Percentiles rank a stretch among this genome's conserved stretches.
phyloP scores from a whole-genome alignment of 2,888 invertebrate species.

The Lasioglossum villosulum region DNA sequence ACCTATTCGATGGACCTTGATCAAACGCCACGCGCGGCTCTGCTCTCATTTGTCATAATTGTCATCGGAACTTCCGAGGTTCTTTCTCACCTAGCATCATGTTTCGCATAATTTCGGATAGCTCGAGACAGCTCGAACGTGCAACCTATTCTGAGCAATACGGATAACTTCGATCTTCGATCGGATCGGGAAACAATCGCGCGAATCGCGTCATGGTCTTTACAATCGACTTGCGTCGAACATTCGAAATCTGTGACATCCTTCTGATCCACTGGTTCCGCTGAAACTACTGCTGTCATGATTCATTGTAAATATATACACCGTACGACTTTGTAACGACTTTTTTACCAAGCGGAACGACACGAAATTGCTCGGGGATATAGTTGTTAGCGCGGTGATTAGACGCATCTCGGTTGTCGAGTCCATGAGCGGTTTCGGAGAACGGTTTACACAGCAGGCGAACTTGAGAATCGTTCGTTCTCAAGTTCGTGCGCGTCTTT shows the following conservation, averaged over 20 bases:
- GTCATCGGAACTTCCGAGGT: background rate
- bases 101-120: background rate
- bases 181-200: background rate
- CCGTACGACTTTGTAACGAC: constrained; percentile 7
- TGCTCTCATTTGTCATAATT: constrained; percentile 27
- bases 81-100: constrained; percentile 1
- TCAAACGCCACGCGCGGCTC: constrained; percentile 42
- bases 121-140: constrained; percentile 72
- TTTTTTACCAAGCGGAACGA: constrained; percentile 12
- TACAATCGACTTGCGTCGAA: background rate
- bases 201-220: background rate
- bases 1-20: constrained; percentile 70
- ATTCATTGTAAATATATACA: constrained; percentile 13
- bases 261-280: background rate
- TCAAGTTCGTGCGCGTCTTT: background rate
- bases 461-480: background rate
- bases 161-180: background rate
- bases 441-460: background rate
- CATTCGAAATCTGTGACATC: no score
- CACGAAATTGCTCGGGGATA: background rate
- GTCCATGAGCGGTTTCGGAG: background rate
- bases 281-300: background rate
- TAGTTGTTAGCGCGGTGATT: background rate
- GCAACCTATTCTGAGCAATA: constrained; percentile 66
- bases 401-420: background rate